A percentile compares a stretch with the other conserved stretches of the same genome.
Conservation (phyloP, 2,888 invertebrate species). For the Epinotia brunnichana region DNA sequence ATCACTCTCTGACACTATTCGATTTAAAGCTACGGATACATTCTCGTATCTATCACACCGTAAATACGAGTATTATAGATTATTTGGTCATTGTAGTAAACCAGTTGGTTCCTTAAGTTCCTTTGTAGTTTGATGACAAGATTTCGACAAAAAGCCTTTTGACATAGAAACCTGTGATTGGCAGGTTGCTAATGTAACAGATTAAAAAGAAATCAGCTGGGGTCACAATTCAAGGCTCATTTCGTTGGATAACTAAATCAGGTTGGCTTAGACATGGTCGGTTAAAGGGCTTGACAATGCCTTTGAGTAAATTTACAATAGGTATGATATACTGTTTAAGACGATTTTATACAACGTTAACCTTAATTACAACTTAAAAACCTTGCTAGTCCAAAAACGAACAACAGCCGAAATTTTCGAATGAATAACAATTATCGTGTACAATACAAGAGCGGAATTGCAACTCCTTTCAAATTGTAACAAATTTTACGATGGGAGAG, state of each 20-base stretch:
- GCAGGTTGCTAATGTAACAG: constrained; percentile 46
- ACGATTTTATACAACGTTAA: constrained; percentile 48
- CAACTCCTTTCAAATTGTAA: constrained; percentile 45
- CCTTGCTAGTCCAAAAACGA: constrained; percentile 45
- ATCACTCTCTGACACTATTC: no score
- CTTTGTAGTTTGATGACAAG: not conserved
- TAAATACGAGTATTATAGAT: not conserved
- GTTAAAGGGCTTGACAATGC: constrained; percentile 29
- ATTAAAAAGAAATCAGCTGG: constrained; percentile 44
- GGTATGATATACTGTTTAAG: constrained; percentile 15
- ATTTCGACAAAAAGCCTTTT: constrained; percentile 11
- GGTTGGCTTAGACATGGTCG: constrained; percentile 16
- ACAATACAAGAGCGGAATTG: constrained; percentile 47
- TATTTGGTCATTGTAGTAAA: not conserved
- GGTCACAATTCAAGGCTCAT: constrained; percentile 48
- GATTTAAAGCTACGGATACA: no score
- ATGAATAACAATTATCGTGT: constrained; percentile 49
- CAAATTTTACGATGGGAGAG: constrained; percentile 51
- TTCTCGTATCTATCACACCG: no score
- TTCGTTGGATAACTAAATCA: constrained; percentile 25
- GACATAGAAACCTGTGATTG: constrained; percentile 39
- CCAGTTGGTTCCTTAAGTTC: not conserved
- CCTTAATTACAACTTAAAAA: constrained; percentile 48
- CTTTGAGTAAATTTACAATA: constrained; percentile 12
- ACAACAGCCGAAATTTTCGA: constrained; percentile 45